Evolutionary conservation across 23 tunicate genomes (phyloP).

Genomic region (Oikopleura vanhoeffeni): DNA sequence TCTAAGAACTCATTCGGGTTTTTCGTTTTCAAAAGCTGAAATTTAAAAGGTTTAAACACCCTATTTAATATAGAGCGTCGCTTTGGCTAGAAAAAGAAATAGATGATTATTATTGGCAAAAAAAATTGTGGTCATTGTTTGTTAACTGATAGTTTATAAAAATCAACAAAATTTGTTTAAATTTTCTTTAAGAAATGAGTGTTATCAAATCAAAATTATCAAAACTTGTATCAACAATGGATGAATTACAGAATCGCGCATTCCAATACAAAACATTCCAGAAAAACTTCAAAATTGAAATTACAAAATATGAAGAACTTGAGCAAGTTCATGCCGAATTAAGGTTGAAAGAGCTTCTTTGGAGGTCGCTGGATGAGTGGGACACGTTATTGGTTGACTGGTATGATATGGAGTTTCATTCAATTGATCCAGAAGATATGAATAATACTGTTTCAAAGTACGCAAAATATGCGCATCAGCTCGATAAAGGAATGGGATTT

Average conservation of each 20-base stretch:
- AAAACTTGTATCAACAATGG: constrained; percentile 62
- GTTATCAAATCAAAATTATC: constrained; percentile 24
- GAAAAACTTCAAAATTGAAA: constrained; percentile 93
- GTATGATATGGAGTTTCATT: constrained; percentile 49
- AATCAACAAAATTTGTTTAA: too few species aligned
- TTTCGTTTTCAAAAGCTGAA: too few species aligned
- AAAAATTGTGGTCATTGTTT: too few species aligned
- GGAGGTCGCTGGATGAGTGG: constrained; percentile 98
- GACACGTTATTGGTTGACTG: constrained; percentile 40
- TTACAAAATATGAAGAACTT: constrained; percentile 81
- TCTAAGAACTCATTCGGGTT: too few species aligned
- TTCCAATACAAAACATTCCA: constrained; percentile 81
- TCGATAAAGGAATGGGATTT: too few species aligned
- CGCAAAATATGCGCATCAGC: constrained; percentile 70
- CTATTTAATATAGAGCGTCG: too few species aligned
- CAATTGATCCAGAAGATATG: constrained; percentile 67
- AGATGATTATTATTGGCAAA: too few species aligned
- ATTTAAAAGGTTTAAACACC: too few species aligned
- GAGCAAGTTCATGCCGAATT: constrained; percentile 96
- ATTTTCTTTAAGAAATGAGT: too few species aligned
- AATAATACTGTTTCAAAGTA: constrained; percentile 62
- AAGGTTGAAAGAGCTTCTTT: constrained; percentile 69
- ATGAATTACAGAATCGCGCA: constrained; percentile 67
- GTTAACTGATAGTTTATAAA: too few species aligned
- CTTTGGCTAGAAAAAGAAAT: too few species aligned